A percentile compares a stretch with the other conserved stretches of the same genome.
Conservation (phyloP, 2,888 invertebrate genomes). For the Lasius platythorax region DNA sequence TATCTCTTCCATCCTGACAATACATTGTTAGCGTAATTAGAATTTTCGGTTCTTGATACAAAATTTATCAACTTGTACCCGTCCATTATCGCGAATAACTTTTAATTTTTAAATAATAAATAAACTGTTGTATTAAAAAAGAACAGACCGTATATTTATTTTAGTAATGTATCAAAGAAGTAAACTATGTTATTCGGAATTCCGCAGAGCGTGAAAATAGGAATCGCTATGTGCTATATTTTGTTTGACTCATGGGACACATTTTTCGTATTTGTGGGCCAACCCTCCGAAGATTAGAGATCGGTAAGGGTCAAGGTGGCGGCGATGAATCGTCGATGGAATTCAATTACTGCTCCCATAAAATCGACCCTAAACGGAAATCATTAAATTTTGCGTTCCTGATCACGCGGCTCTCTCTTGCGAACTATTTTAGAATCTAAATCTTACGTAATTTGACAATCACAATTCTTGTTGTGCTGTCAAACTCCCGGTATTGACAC, state of each 20-base stretch:
- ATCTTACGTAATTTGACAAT: neutral
- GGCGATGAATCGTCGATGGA: constrained; percentile 45
- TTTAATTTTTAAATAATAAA: constrained; percentile 5
- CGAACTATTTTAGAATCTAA: constrained; percentile 8
- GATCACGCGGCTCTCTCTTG: neutral
- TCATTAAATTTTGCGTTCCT: constrained; percentile 14
- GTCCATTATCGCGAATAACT: neutral
- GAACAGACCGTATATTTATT: neutral
- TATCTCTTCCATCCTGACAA: neutral
- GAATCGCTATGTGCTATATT: constrained; percentile 9
- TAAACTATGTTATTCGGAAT: neutral
- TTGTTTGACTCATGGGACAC: constrained; percentile 23
- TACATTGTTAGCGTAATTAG: neutral
- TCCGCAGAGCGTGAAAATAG: neutral
- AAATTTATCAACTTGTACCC: neutral
- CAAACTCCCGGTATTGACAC: neutral
- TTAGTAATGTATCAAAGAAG: neutral
- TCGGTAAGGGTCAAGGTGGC: constrained; percentile 40
- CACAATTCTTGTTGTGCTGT: neutral
- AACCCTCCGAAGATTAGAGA: constrained; percentile 23
- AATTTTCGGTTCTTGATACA: neutral
- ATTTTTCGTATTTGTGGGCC: constrained; percentile 54
- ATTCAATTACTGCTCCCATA: constrained; percentile 54
- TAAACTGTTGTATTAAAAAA: neutral
- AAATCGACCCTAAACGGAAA: neutral